Evolutionary conservation across 2,888 invertebrate genomes (phyloP), one percentile per base, ranked within the genome.

Genomic region (Odontocolon sp.): DNA sequence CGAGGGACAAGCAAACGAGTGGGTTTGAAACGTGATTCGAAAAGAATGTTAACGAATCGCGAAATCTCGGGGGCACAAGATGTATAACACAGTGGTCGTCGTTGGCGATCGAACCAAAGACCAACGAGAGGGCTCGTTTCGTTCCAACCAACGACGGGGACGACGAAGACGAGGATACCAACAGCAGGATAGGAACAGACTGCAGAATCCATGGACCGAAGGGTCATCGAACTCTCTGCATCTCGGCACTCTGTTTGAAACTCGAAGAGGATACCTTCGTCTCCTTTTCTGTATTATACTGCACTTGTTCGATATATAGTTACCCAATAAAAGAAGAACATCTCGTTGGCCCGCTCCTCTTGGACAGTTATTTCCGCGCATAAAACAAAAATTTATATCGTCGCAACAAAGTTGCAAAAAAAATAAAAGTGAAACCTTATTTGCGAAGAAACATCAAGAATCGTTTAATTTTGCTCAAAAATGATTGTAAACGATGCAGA

Each of bases 11-110:
- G 59, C 26, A 28, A 40, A 28, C 57, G 33, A 52, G 63, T 61
- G 68, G 54, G 31, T 52, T 72, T n/a, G 21, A 68, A 59, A 76
- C 38, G 59, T 38, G 68, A 64, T 85, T 85, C 85, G 82, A 81
- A 79, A 86, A 86, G 87, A 87, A 87, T 87, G 84, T 87, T 87
- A 87, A 87, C 86, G 87, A 87, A 87, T 86, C 84, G 83, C 80
- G 81, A 84, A 87, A 86, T 85, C 84, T 80, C 70, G 79, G 80
- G 66, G 52, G n/a, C 38, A 16, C 76, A 81, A 84, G 83, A 86
- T 84, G 85, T 82, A 85, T 84, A 87, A 85, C 83, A 18, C 64
- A 40, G 38, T 69, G 69, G 36, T 6, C 47, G 54, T 57, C 33
- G 69, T 31, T 14, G 67, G 21, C 33, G 64, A 59, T 66, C 33